Conservation (phyloP, 2,113 vertebrate species). For the Tylochromis polylepis region DNA sequence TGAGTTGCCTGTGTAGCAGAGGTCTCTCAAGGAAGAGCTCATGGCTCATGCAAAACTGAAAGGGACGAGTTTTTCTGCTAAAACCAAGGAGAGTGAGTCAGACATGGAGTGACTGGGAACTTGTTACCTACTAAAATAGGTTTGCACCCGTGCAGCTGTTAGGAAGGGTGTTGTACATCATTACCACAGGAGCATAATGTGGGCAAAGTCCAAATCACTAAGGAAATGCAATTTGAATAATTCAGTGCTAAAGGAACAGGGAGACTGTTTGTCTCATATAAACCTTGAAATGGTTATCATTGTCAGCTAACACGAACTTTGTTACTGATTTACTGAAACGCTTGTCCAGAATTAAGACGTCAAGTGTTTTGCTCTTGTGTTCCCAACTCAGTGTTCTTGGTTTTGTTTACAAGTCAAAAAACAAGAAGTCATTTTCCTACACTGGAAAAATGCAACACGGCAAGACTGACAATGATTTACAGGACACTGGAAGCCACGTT, state of each 20-base stretch:
- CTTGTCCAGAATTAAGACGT: background rate
- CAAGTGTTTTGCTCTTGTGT: background rate
- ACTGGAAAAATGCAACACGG: no score
- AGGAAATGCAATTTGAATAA: background rate
- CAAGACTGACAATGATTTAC: background rate
- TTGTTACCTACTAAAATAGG: background rate
- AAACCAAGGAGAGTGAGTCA: background rate
- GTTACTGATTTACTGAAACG: background rate
- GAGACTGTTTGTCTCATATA: no score
- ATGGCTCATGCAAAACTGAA: slow-evolving; percentile 16
- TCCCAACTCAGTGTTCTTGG: background rate
- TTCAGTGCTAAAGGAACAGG: background rate
- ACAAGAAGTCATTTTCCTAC: background rate
- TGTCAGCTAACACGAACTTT: background rate
- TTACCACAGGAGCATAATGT: background rate
- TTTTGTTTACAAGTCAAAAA: background rate
- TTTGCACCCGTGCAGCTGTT: background rate
- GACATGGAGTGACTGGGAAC: background rate
- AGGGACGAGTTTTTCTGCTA: background rate
- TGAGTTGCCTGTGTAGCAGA: background rate
- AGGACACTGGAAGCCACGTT: background rate
- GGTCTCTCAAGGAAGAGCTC: slow-evolving; percentile 22
- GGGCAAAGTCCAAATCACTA: background rate
- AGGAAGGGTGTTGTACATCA: background rate
- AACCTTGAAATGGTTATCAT: background rate